Evolutionary conservation across 1,140 invertebrate genomes (phyloP).

Genomic region (Leptonema lineaticorne): DNA sequence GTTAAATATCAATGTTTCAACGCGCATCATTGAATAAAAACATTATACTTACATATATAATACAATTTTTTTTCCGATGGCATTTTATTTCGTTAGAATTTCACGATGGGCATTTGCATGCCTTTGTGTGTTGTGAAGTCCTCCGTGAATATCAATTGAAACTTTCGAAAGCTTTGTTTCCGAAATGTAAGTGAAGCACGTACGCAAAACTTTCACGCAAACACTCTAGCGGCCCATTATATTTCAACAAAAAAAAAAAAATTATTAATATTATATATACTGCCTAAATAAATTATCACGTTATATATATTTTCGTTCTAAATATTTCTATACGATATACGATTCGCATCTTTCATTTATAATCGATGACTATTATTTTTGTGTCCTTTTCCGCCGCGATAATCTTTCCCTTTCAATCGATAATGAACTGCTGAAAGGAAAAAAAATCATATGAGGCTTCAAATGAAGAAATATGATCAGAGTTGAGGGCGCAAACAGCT

Average conservation of each 20-base stretch:
- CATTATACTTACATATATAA: too few relatives aligned
- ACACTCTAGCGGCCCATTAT: conserved; percentile 5
- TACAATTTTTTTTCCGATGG: background rate
- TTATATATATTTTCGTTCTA: background rate
- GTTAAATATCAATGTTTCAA: too few relatives aligned
- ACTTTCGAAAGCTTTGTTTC: conserved; percentile 25
- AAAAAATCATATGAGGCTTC: conserved; percentile 11
- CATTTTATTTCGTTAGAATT: conserved; percentile 2
- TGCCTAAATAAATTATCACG: background rate
- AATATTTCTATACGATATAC: background rate
- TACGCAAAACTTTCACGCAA: conserved; percentile 21
- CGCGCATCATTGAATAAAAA: too few relatives aligned
- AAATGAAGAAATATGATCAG: conserved; percentile 18
- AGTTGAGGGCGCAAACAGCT: conserved; percentile 27
- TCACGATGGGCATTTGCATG: conserved; percentile 8
- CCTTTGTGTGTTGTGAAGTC: conserved; percentile 18
- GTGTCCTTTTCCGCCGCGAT: too few relatives aligned
- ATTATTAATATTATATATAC: background rate
- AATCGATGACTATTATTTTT: background rate
- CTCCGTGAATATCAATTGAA: conserved; percentile 24
- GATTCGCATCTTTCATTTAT: background rate
- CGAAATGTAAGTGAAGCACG: conserved; percentile 21
- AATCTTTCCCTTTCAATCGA: too few relatives aligned
- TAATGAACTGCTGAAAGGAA: too few relatives aligned
- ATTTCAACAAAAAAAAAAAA: background rate